A percentile compares a stretch with the other conserved stretches of the same genome.
phyloP scores from a whole-genome alignment of 2,113 vertebrate genomes.

The Thalassoma bifasciatum region DNA sequence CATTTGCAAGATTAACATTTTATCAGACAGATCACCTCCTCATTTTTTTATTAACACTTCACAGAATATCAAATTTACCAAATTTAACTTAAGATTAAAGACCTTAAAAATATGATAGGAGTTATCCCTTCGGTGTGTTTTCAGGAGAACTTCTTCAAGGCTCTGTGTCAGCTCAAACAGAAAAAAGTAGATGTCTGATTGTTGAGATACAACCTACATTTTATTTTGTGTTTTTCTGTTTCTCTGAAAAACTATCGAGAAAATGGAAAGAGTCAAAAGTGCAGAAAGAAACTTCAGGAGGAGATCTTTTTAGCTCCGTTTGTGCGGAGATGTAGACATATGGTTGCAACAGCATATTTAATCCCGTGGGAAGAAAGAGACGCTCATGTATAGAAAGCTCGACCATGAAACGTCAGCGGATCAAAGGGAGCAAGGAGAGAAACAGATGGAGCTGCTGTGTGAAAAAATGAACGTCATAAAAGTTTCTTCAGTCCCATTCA shows the following conservation, averaged over 20 bases:
- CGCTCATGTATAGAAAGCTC: neutral
- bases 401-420: constrained; percentile 9
- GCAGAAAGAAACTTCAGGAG: neutral
- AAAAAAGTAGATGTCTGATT: neutral
- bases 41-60: constrained; percentile 15
- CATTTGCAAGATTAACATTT: constrained; percentile 9
- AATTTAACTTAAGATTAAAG: neutral
- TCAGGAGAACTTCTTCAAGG: constrained; percentile 19
- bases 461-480: neutral
- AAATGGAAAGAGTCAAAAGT: constrained; percentile 1
- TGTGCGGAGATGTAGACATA: neutral
- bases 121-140: neutral
- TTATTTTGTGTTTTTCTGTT: neutral
- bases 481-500: neutral
- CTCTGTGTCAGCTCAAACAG: neutral
- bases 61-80: neutral
- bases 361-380: neutral
- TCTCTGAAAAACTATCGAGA: neutral
- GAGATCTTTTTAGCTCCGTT: neutral
- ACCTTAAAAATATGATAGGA: neutral
- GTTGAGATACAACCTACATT: constrained; percentile 25
- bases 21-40: neutral
- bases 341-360: constrained; percentile 8
- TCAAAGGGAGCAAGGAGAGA: constrained; percentile 16
- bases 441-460: constrained; percentile 1